These are phyloP conservation scores for Parambassis ranga DNA, from an alignment of 2,797 vertebrate species.

Conservation along the genomic window DNA sequence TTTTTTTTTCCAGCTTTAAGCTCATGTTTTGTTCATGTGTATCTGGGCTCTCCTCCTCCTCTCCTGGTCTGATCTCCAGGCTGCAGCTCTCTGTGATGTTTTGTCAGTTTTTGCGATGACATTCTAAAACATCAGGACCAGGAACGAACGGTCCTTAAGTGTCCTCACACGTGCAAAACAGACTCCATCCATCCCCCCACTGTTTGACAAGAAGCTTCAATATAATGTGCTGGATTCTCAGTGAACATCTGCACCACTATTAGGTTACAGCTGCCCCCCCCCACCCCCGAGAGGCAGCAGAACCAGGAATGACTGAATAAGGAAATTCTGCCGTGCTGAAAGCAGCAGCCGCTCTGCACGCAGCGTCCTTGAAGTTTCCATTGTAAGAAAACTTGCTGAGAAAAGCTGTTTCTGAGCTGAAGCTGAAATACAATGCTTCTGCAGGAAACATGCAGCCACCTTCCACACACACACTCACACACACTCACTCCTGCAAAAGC, in stretches of 20 bases:
- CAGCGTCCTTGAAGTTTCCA: conserved; percentile 68
- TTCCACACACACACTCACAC: conserved; percentile 18
- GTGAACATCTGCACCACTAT: conserved; percentile 83
- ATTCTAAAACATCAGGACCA: neutral
- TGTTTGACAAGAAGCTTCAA: conserved; percentile 61
- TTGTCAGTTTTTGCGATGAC: neutral
- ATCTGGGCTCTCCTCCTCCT: no score
- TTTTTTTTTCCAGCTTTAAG: neutral
- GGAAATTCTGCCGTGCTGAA: conserved; percentile 39
- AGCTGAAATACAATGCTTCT: conserved; percentile 25
- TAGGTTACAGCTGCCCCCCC: conserved; percentile 68
- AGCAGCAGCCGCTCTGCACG: conserved; percentile 17
- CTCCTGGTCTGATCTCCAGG: no score
- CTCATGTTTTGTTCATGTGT: no score
- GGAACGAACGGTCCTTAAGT: neutral
- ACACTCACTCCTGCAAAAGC: conserved; percentile 52
- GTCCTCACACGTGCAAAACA: conserved; percentile 26
- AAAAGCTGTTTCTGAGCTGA: conserved; percentile 47
- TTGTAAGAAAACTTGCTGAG: conserved; percentile 57
- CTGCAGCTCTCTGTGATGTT: neutral
- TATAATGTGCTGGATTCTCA: conserved; percentile 77
- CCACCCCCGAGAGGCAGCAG: conserved; percentile 55
- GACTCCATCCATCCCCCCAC: conserved; percentile 42
- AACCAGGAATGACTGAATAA: conserved; percentile 78
- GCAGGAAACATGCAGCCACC: conserved; percentile 21